Percentiles rank a stretch among this genome's conserved stretches.
Conservation (phyloP, 2,113 vertebrate species). For the Entomyzon cyanotis region DNA sequence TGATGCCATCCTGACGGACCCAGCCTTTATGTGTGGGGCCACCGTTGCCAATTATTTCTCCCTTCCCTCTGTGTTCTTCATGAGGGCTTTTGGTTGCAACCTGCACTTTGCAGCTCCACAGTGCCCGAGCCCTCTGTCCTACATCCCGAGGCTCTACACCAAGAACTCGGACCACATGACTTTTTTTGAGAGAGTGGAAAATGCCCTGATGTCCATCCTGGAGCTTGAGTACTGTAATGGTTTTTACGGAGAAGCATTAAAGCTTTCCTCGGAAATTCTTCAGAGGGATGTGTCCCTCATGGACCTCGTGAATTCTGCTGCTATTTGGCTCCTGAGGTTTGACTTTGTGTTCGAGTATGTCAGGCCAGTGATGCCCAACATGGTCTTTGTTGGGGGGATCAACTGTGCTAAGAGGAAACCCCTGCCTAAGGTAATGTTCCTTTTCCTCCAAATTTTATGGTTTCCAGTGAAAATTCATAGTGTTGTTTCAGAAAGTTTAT, state of each 20-base stretch:
- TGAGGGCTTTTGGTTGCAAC: conserved; percentile 22
- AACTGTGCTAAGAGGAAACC: conserved; percentile 48
- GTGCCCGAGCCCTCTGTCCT: conserved; percentile 52
- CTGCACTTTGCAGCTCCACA: not conserved
- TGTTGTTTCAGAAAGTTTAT: fast-evolving
- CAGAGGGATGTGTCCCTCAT: conserved; percentile 69
- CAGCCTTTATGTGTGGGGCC: no score
- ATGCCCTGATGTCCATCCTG: conserved; percentile 69
- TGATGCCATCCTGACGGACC: no score
- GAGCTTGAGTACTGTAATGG: conserved; percentile 71
- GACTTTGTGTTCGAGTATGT: conserved; percentile 84
- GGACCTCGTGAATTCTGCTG: conserved; percentile 66
- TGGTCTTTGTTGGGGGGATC: conserved; percentile 81
- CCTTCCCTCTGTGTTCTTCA: conserved; percentile 39
- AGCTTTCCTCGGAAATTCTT: conserved; percentile 71
- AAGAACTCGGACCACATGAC: conserved; percentile 75
- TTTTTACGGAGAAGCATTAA: conserved; percentile 64
- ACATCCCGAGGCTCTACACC: not conserved
- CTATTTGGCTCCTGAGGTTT: conserved; percentile 80
- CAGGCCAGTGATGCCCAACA: conserved; percentile 86
- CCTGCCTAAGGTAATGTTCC: conserved; percentile 37
- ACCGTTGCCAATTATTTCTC: not conserved
- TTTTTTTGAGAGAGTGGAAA: conserved; percentile 77
- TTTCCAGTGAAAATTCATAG: not conserved
- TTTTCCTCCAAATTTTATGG: not conserved